Evolutionary conservation across 2,113 vertebrate species (phyloP).

Genomic region (Notothenia coriiceps): DNA sequence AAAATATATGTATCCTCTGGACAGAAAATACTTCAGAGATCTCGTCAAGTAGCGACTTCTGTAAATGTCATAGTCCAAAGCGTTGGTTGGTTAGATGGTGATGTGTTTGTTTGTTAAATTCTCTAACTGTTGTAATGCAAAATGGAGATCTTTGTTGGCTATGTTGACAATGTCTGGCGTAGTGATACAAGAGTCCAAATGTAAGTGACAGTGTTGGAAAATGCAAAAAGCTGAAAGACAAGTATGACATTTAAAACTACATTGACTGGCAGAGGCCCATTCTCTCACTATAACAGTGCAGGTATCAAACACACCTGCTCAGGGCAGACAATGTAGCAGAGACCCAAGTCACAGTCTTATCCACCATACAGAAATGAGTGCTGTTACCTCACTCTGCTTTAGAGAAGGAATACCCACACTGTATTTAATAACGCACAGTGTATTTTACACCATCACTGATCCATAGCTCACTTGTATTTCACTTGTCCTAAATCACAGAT

Average conservation of each 20-base stretch:
- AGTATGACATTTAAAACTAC: conserved; percentile 54
- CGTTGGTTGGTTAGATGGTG: conserved; percentile 80
- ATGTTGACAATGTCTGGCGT: conserved; percentile 57
- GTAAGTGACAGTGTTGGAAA: conserved; percentile 65
- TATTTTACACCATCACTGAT: conserved; percentile 56
- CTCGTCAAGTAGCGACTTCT: conserved; percentile 81
- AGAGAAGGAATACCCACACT: conserved; percentile 60
- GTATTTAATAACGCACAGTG: conserved; percentile 58
- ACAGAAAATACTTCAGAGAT: conserved; percentile 73
- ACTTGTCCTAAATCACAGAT: conserved; percentile 59
- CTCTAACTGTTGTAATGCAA: conserved; percentile 80
- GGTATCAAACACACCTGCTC: conserved; percentile 73
- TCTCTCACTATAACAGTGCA: conserved; percentile 60
- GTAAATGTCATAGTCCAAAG: conserved; percentile 80
- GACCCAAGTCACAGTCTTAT: conserved; percentile 70
- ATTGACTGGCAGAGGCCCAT: conserved; percentile 58
- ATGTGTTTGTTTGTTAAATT: conserved; percentile 80
- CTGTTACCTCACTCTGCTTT: conserved; percentile 65
- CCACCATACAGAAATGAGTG: conserved; percentile 59
- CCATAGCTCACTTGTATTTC: conserved; percentile 59
- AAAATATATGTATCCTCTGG: conserved; percentile 77
- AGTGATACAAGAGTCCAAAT: conserved; percentile 58
- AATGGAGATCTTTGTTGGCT: conserved; percentile 73
- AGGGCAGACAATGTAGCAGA: conserved; percentile 86
- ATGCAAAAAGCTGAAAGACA: conserved; percentile 56